Evolutionary conservation across 2,888 invertebrate species (phyloP).

Genomic region (Polylopha cassiicola): DNA sequence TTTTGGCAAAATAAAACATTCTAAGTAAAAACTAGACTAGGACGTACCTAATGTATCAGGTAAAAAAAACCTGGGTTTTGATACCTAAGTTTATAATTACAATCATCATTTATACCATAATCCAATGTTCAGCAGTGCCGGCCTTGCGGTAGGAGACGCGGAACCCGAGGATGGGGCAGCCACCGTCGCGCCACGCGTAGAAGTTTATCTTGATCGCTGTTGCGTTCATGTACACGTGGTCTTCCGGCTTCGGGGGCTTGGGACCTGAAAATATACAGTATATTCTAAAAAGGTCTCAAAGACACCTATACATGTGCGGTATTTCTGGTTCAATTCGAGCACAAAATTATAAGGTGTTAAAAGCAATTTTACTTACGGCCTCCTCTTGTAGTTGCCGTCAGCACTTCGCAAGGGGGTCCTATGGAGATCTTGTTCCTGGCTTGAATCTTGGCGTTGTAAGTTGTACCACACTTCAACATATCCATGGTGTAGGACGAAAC

Average conservation of each 20-base stretch:
- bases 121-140: conserved; percentile 73
- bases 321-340: too few species aligned
- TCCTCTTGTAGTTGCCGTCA: conserved; percentile 85
- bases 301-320: too few species aligned
- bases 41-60: too few species aligned
- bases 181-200: conserved; percentile 87
- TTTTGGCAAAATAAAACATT: too few species aligned
- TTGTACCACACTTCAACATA: conserved; percentile 85
- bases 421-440: conserved; percentile 87
- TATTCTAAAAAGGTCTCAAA: too few species aligned
- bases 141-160: conserved; percentile 81
- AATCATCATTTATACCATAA: conserved; percentile 45
- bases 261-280: conserved; percentile 73
- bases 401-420: conserved; percentile 81
- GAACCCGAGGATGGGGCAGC: conserved; percentile 87
- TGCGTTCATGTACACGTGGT: conserved; percentile 84
- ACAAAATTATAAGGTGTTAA: neutral
- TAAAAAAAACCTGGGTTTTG: too few species aligned
- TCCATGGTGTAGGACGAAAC: conserved; percentile 83
- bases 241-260: conserved; percentile 81
- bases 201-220: conserved; percentile 86
- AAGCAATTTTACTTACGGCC: conserved; percentile 68
- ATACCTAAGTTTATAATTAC: too few species aligned
- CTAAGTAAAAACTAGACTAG: too few species aligned
- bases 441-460: conserved; percentile 84